Conservation (phyloP, 1,140 invertebrate species). For the Hyles euphorbiae region DNA sequence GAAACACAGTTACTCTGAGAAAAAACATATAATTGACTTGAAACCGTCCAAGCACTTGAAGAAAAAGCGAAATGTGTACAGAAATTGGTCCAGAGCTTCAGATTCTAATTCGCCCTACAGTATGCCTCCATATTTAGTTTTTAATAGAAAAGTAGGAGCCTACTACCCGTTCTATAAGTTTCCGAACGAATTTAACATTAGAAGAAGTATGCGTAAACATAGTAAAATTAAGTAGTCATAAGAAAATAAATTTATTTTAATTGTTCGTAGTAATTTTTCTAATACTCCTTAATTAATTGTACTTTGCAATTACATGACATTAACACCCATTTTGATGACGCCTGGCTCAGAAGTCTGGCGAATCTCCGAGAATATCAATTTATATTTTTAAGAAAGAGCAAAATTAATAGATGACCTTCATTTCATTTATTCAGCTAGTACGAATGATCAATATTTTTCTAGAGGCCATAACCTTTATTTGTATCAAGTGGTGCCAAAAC, state of each 20-base stretch:
- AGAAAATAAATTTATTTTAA: conserved; percentile 3
- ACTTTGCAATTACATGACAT: too few species aligned
- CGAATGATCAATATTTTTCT: too few species aligned
- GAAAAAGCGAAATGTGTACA: conserved; percentile 29
- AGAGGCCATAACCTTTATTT: too few species aligned
- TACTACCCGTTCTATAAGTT: conserved; percentile 59
- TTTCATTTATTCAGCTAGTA: too few species aligned
- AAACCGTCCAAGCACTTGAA: conserved; percentile 13
- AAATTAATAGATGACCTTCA: too few species aligned
- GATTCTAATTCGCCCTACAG: conserved; percentile 19
- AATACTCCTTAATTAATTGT: background rate
- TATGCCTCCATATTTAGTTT: conserved; percentile 56
- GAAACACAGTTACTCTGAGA: conserved; percentile 1
- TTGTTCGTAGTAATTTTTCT: background rate
- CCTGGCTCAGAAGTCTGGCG: background rate
- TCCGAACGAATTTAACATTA: conserved; percentile 37
- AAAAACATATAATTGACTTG: conserved; percentile 1
- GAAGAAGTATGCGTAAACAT: conserved; percentile 31
- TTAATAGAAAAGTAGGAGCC: conserved; percentile 50
- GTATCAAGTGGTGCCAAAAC: too few species aligned
- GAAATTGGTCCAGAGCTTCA: conserved; percentile 37
- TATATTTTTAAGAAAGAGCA: background rate
- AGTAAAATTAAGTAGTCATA: conserved; percentile 6
- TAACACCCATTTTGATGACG: background rate
- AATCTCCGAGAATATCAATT: background rate